Base-by-base conservation (phyloP, 2,888 invertebrate species). In the Dendrolimus pini region DNA sequence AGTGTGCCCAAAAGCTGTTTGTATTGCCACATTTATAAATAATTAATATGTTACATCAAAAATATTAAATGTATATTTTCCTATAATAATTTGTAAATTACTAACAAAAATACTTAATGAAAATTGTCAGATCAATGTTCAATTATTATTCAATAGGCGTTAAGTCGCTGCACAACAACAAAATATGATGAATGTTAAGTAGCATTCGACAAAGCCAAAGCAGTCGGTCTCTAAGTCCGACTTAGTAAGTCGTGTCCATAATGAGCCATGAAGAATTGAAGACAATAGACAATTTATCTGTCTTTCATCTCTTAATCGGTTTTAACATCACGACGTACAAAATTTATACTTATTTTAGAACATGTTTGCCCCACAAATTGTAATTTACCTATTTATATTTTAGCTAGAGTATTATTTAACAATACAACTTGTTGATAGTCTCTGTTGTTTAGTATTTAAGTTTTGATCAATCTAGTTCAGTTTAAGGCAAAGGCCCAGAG, bases 171-270 rank as follows among this genome's bases (percentile, higher is more conserved):
- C 47, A 6, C 9, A 6, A 47, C 8, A 47, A 47, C 6, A 30
- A 18, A 30, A 30, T 30, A 47, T 47, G 47, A 47, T 47, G 47
- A 47, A 47, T 47, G 47, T 47, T 47, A 47, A 47, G 57, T 56
- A 65, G 47, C 47, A 47, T 6, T 47, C 47, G 9, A 47, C 47
- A 47, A 47, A 47, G 47, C 47, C 56, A 55, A 63, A 62, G 61
- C 62, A 65, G 61, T 61, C 59, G 61, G 58, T 61, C 41, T 59
- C 30, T 30, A 6, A 30, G 30, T 30, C 30, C 30, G 30, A 6
- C 30, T 30, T 30, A 30, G 30, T 8, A 14, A 12, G 58, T 54
- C 54, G 55, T 54, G 54, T 12, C 58, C 47, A 60, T 56, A 55
- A 58, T 55, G 58, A 54, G 56, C 58, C 52, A 18, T 52, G 54